phyloP scores from a whole-genome alignment of 2,113 vertebrate species.

The Prunella himalayana region DNA sequence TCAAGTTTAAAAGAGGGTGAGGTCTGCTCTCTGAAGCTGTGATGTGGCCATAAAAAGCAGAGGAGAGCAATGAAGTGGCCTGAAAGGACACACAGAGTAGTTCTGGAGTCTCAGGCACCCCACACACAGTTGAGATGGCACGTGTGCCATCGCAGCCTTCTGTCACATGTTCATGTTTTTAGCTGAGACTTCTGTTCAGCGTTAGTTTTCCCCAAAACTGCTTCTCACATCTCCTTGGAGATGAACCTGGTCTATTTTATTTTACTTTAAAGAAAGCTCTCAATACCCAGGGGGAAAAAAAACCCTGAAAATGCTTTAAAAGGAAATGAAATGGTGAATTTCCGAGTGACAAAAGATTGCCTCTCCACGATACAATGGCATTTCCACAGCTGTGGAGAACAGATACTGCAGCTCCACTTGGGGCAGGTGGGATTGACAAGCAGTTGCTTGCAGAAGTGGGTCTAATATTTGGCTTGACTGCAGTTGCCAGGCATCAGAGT shows the following conservation, averaged over 20 bases:
- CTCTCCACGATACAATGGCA: neutral
- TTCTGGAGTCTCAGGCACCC: neutral
- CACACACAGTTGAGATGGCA: fast-evolving
- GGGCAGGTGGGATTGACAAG: neutral
- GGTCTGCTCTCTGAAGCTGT: neutral
- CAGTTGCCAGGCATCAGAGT: neutral
- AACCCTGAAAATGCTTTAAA: neutral
- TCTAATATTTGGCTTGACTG: neutral
- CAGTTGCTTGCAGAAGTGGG: neutral
- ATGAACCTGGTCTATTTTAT: neutral
- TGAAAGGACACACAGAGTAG: neutral
- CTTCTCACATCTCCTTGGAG: neutral
- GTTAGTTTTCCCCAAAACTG: neutral
- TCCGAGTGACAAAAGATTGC: neutral
- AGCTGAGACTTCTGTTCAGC: neutral
- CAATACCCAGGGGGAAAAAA: neutral
- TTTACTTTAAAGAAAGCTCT: neutral
- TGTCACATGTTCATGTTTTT: fast-evolving
- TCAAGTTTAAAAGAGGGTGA: neutral
- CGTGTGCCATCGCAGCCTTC: fast-evolving
- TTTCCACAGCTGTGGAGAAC: neutral
- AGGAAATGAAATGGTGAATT: neutral
- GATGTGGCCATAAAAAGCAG: neutral
- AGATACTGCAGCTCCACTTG: neutral
- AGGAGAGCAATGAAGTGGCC: neutral